A percentile compares a stretch with the other conserved stretches of the same genome.
Conservation (phyloP, 2,888 invertebrate genomes). For the Cataglyphis albicans region DNA sequence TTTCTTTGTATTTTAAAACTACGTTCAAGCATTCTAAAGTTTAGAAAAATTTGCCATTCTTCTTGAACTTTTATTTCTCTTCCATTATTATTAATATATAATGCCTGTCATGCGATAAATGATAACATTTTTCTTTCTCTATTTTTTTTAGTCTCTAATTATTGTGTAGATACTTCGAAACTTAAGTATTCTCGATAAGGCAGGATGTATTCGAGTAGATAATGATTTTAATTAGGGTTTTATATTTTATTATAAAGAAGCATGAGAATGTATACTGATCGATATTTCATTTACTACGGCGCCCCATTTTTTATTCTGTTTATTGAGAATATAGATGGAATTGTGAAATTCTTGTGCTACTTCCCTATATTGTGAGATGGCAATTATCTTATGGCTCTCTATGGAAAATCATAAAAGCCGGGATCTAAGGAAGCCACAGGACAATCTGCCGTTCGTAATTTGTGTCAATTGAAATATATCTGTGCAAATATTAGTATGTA, state of each 20-base stretch:
- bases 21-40: background rate
- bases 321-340: background rate
- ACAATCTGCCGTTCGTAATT: background rate
- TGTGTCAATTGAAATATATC: background rate
- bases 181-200: background rate
- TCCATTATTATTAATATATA: background rate
- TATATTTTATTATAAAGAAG: background rate
- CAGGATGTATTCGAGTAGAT: background rate
- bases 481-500: background rate
- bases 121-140: background rate
- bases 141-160: slow-evolving; percentile 11
- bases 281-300: background rate
- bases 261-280: background rate
- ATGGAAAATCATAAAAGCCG: background rate
- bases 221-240: background rate
- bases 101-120: background rate
- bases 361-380: background rate
- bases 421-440: background rate
- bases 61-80: background rate
- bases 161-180: background rate
- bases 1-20: background rate
- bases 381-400: slow-evolving; percentile 41
- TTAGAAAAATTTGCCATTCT: slow-evolving; percentile 17
- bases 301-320: background rate
- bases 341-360: background rate